phyloP scores from a whole-genome alignment of 2,888 invertebrate genomes.

The Heliconius hortense region DNA sequence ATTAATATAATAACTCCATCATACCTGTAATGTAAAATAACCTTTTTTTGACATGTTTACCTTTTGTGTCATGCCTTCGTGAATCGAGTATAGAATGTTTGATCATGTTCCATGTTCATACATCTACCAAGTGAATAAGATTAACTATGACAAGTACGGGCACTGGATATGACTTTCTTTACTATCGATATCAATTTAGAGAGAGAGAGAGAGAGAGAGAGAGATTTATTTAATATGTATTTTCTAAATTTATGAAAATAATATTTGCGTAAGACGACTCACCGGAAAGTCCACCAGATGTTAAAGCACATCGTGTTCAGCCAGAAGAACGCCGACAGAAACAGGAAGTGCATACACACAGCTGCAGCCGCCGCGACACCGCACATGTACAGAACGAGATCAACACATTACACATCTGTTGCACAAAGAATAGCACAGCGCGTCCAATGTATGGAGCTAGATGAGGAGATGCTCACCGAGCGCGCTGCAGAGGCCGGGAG shows the following conservation, averaged over 20 bases:
- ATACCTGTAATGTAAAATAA: too few species aligned
- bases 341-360: slow-evolving; percentile 92
- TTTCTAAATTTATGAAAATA: background rate
- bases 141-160: slow-evolving; percentile 1
- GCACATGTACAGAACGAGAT: slow-evolving; percentile 46
- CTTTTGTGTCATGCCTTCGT: too few species aligned
- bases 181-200: too few species aligned
- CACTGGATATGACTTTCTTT: background rate
- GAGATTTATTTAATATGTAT: background rate
- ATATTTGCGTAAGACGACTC: slow-evolving; percentile 60
- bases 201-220: too few species aligned
- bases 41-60: too few species aligned
- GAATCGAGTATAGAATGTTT: background rate
- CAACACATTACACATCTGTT: slow-evolving; percentile 49
- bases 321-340: slow-evolving; percentile 95
- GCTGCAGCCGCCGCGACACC: slow-evolving; percentile 79
- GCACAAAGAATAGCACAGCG: background rate
- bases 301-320: slow-evolving; percentile 97
- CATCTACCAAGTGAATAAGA: background rate
- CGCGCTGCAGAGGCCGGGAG: slow-evolving; percentile 83
- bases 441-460: slow-evolving; percentile 43
- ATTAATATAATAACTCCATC: too few species aligned
- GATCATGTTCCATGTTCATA: background rate
- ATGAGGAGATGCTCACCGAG: slow-evolving; percentile 83
- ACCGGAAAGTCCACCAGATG: slow-evolving; percentile 97